Evolutionary conservation across 1,140 invertebrate species (phyloP), one percentile per base, ranked within the genome.

Genomic region (Stegodyphus dumicola): DNA sequence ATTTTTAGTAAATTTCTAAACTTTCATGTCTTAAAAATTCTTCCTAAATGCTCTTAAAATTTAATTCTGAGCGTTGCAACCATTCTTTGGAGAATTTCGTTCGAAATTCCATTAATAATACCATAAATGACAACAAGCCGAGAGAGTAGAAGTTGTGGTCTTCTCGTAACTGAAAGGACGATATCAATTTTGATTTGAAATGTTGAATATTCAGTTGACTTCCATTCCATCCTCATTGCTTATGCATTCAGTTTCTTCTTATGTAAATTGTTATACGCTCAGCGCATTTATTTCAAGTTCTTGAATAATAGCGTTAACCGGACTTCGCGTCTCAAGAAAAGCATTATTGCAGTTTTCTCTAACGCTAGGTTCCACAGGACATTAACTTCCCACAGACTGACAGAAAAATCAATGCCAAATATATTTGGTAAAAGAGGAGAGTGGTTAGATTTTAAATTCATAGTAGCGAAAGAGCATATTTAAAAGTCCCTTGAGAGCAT

Each of bases 171-270:
- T 33, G 33, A 33, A 33, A 33, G 33, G 33, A 33, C 33, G 33
- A 33, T 33, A 33, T 33, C 33, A 33, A 33, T 33, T 33, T 33
- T 33, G 33, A 33, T 33, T 33, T 70, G 78, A 73, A 71, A 73
- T 81, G 73, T 81, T 81, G 53, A 81, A 81, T 81, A 81, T 81
- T 73, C 78, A 81, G 69, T 5, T 66, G 78, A 81, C 73, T 81
- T 73, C 69, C 78, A 81, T 81, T 56, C 73, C 53, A 66, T n/a
- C 64, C 73, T 73, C 78, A 81, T 81, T 81, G 73, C 78, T 81
- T 81, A 81, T 81, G 78, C 78, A 81, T 81, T 73, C 78, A 49
- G 78, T 81, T 81, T 81, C 78, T 81, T 81, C 78, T 81, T 81
- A 81, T 81, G 78, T 81, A 81, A 81, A 81, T 81, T 81, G 70